Percentiles rank a stretch among this genome's conserved stretches.
phyloP scores from a whole-genome alignment of 2,888 invertebrate species.

The Linnaemya tessellans region DNA sequence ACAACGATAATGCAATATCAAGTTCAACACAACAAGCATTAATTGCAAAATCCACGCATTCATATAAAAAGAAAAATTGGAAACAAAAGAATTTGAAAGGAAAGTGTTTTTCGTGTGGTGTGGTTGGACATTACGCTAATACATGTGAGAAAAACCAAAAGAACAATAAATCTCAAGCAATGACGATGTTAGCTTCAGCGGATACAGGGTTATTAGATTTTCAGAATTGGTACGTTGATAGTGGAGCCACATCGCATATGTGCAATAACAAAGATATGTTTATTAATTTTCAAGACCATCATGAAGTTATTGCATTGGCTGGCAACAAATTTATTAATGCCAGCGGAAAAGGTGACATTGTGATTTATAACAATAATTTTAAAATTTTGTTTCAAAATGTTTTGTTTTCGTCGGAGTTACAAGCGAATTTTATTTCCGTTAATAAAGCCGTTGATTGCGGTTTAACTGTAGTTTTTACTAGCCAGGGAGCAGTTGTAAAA shows the following conservation, averaged over 20 bases:
- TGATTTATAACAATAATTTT: too few relatives aligned
- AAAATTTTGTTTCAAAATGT: too few relatives aligned
- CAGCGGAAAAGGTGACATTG: too few relatives aligned
- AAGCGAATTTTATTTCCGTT: conserved; percentile 58
- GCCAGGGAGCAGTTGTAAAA: conserved; percentile 37
- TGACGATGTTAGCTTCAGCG: not conserved
- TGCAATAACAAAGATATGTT: conserved; percentile 41
- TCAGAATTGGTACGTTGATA: conserved; percentile 25
- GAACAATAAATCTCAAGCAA: not conserved
- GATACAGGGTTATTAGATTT: conserved; percentile 45
- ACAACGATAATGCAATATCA: not conserved
- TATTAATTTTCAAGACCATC: too few relatives aligned
- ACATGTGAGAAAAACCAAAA: not conserved
- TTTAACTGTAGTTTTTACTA: conserved; percentile 53
- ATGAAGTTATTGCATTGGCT: too few relatives aligned
- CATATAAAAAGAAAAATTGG: not conserved
- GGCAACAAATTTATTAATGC: too few relatives aligned
- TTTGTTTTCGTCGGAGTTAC: too few relatives aligned
- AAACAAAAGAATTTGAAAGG: not conserved
- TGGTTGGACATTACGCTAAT: not conserved
- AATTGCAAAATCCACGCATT: not conserved
- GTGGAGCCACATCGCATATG: not conserved
- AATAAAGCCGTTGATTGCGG: conserved; percentile 66
- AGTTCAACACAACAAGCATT: not conserved
- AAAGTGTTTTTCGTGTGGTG: not conserved